phyloP scores from a whole-genome alignment of 2,113 vertebrate species.

The Phalacrocorax brasilianus region DNA sequence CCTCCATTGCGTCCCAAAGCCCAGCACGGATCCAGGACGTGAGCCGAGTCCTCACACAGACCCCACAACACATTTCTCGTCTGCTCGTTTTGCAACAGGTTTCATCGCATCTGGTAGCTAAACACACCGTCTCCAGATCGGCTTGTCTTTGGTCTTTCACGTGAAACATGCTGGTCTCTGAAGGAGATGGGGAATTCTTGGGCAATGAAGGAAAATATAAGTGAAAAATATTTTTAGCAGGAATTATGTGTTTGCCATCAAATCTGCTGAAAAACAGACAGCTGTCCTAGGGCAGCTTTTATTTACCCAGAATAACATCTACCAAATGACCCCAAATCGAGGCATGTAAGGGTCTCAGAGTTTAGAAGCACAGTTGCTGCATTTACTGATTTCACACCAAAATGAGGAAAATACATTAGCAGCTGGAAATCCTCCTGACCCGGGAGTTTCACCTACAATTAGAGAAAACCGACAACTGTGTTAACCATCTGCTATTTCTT shows the following conservation, averaged over 20 bases:
- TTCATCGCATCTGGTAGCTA: background rate
- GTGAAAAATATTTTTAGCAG: background rate
- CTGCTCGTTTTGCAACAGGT: background rate
- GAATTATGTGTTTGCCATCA: background rate
- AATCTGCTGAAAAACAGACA: background rate
- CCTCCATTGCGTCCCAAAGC: background rate
- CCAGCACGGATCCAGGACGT: background rate
- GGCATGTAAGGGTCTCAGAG: background rate
- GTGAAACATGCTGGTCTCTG: background rate
- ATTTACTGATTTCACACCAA: background rate
- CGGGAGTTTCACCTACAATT: constrained; percentile 30
- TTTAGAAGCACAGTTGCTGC: background rate
- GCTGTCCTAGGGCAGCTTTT: background rate
- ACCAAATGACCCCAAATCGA: background rate
- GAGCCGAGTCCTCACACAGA: background rate
- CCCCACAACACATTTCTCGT: background rate
- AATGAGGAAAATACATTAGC: constrained; percentile 44
- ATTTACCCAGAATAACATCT: background rate
- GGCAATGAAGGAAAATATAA: background rate
- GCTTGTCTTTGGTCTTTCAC: background rate
- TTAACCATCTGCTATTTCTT: constrained; percentile 58
- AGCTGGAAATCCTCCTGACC: constrained; percentile 57
- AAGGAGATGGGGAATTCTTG: background rate
- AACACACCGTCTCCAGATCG: background rate
- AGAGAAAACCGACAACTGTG: constrained; percentile 29